Base-by-base conservation (phyloP, 2,113 vertebrate species). In the Lycocorax pyrrhopterus region DNA sequence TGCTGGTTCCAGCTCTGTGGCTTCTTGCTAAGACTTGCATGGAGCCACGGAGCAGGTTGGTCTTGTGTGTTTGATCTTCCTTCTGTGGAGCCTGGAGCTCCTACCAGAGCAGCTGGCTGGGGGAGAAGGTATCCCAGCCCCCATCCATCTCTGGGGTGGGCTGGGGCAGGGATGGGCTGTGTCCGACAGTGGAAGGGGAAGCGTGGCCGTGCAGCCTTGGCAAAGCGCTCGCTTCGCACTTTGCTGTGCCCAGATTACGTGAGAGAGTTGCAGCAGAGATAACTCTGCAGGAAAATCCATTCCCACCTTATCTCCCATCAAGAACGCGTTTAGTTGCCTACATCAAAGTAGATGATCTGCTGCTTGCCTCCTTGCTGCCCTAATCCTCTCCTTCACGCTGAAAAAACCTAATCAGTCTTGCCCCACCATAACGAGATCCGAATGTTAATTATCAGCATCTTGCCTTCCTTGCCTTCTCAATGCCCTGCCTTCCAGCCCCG, bases 401-500 rank as follows among this genome's bases (percentile, higher is more conserved):
- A 26, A 88, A 90, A 77, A 67, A n/a, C 41, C 64, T 53, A 41
- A 39, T 33, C 59, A 9, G 63, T 63, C 32, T 92, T 92, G 73
- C 87, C 86, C 63, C 84, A 64, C 88, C 83, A 27, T 91, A 90
- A 89, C 12, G 20, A 86, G 85, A 71, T 91, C 67, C 32, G 29
- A 72, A 41, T 94, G 86, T 56, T 93, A 90, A 95, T 94, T 84
- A 93, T 71, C 80, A 92, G 66, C 39, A 39, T 67, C 55, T 86
- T 83, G 39, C 93, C 76, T 89, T 41, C 90, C 59, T 86, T 82
- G 74, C 87, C 75, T 83, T 81, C 3, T 30, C 82, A 83, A 58
- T 96, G 96, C 94, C 93, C 94, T 96, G 95, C 96, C 96, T 96
- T 92, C 94, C 91, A 96, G 95, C 83, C 82, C 79, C 17, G 39